These are phyloP conservation scores for Hycleus cichorii DNA, from an alignment of 1,140 invertebrate genomes.

Conservation along the genomic window DNA sequence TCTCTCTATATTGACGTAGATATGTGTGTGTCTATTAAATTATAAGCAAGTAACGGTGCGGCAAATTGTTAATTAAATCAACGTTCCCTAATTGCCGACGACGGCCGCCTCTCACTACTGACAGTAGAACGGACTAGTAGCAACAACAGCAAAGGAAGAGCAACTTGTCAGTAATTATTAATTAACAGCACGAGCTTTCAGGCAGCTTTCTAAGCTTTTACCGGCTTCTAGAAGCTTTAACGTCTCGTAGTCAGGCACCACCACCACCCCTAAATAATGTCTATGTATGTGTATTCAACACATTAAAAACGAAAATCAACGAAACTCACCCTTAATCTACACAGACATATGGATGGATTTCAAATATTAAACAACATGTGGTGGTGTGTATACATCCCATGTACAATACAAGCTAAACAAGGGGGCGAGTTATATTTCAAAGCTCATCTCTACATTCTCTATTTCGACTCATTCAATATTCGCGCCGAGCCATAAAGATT, in stretches of 20 bases:
- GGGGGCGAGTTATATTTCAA: conserved; percentile 23
- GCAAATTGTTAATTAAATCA: conserved; percentile 39
- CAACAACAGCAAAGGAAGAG: conserved; percentile 43
- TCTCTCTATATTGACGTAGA: too few species aligned
- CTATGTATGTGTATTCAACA: too few species aligned
- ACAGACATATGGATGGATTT: too few species aligned
- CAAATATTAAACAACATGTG: too few species aligned
- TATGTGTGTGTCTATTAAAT: conserved; percentile 23
- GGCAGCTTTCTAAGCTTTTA: conserved; percentile 46
- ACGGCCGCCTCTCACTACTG: conserved; percentile 23
- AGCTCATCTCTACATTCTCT: conserved; percentile 13
- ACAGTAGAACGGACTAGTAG: conserved; percentile 35
- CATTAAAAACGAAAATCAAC: too few species aligned
- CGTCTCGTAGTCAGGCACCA: conserved; percentile 19
- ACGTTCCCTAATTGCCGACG: conserved; percentile 31
- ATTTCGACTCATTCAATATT: too few species aligned
- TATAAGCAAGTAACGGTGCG: conserved; percentile 36
- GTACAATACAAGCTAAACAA: not conserved
- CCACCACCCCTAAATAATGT: too few species aligned
- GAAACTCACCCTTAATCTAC: conserved; percentile 1
- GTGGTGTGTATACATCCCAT: not conserved
- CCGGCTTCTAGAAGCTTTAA: conserved; percentile 40
- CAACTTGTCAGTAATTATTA: conserved; percentile 47
- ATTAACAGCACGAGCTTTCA: conserved; percentile 47
- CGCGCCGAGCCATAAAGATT: conserved; percentile 29